phyloP scores from a whole-genome alignment of 2,888 invertebrate species.

The Drosophila flavopinicola region DNA sequence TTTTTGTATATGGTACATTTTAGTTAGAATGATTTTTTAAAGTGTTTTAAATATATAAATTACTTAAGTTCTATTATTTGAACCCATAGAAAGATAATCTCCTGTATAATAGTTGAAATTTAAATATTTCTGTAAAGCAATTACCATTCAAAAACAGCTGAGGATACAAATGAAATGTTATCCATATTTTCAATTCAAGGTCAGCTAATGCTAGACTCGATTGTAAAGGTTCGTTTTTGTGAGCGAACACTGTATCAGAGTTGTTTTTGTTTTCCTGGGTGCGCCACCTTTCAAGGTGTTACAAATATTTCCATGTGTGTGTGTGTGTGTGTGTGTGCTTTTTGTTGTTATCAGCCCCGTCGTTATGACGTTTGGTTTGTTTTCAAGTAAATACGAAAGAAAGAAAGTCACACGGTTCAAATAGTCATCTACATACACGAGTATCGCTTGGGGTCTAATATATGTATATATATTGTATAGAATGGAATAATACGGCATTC shows the following conservation, averaged over 20 bases:
- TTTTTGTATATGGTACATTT: too few relatives aligned
- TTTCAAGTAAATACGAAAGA: slow-evolving; percentile 23
- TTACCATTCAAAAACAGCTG: too few relatives aligned
- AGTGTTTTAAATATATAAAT: too few relatives aligned
- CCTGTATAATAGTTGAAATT: too few relatives aligned
- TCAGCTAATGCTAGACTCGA: too few relatives aligned
- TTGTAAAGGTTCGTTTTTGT: not conserved
- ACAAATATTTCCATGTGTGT: slow-evolving; percentile 30
- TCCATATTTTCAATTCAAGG: too few relatives aligned
- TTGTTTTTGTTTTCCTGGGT: slow-evolving; percentile 4
- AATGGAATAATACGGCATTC: not conserved
- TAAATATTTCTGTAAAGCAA: too few relatives aligned
- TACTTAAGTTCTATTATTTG: too few relatives aligned
- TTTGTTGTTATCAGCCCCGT: slow-evolving; percentile 27
- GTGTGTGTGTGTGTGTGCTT: slow-evolving; percentile 2
- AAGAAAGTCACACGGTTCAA: slow-evolving; percentile 34
- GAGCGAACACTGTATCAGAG: not conserved
- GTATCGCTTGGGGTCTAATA: too few relatives aligned
- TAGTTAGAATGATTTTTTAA: too few relatives aligned
- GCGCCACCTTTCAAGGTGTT: slow-evolving; percentile 59
- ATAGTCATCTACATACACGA: not conserved
- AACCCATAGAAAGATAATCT: too few relatives aligned
- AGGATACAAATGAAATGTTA: too few relatives aligned
- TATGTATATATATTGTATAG: not conserved
- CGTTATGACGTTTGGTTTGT: slow-evolving; percentile 41